A percentile compares a stretch with the other conserved stretches of the same genome.
phyloP scores from a whole-genome alignment of 2,888 invertebrate genomes.

The Clitarchus hookeri region DNA sequence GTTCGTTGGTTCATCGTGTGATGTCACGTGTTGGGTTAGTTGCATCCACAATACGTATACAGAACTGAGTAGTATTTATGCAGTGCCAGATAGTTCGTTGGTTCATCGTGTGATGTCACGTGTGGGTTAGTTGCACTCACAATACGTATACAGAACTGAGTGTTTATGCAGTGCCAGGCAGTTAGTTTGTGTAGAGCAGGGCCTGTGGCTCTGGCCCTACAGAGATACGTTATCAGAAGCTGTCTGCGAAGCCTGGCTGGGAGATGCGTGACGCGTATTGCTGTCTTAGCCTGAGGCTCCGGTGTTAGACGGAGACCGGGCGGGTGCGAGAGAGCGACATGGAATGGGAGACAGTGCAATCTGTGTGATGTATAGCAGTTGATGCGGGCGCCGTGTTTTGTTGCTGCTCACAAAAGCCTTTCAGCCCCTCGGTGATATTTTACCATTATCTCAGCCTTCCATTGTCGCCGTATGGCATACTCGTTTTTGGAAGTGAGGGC shows the following conservation, averaged over 20 bases:
- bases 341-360: conserved; percentile 8
- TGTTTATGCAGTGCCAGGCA: background rate
- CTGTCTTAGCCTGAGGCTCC: background rate
- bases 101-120: too few species aligned
- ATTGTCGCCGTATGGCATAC: background rate
- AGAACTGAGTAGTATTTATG: background rate
- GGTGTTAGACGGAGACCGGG: background rate
- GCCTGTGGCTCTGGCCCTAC: background rate
- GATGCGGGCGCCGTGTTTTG: conserved; percentile 14
- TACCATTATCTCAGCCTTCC: background rate
- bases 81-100: background rate
- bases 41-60: too few species aligned
- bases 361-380: background rate
- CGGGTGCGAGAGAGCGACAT: background rate
- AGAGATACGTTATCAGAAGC: background rate
- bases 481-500: background rate
- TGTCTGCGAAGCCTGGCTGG: background rate
- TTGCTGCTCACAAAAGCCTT: conserved; percentile 1
- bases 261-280: background rate
- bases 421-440: background rate
- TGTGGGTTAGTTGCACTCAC: too few species aligned
- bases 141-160: too few species aligned
- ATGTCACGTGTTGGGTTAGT: too few species aligned
- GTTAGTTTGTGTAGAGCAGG: background rate
- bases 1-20: background rate